Conservation (phyloP, 2,888 invertebrate genomes). For the Notocelia uddmanniana region DNA sequence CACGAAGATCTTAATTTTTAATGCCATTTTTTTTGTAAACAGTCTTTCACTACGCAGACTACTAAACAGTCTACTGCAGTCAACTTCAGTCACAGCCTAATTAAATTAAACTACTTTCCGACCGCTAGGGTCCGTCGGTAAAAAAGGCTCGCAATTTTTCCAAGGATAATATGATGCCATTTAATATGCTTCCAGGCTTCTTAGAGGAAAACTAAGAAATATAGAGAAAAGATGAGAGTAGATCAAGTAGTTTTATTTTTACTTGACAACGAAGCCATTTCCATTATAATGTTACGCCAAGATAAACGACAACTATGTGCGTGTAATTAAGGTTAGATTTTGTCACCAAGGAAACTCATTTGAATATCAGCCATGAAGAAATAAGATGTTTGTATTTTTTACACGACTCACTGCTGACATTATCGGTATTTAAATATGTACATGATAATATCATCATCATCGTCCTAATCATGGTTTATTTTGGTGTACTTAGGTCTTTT, state of each 20-base stretch:
- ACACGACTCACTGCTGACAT: too few relatives aligned
- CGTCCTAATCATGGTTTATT: too few relatives aligned
- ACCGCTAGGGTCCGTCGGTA: conserved; percentile 20
- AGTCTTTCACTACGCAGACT: not conserved
- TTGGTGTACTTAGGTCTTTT: too few relatives aligned
- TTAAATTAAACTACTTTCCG: conserved; percentile 25
- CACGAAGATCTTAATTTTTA: not conserved
- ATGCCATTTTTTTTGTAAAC: not conserved
- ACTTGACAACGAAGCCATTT: not conserved
- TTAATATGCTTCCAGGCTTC: conserved; percentile 18
- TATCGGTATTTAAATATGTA: too few relatives aligned
- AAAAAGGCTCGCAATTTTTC: conserved; percentile 44
- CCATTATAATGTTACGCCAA: not conserved
- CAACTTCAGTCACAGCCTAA: conserved; percentile 24
- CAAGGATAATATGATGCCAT: conserved; percentile 31
- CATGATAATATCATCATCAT: too few relatives aligned
- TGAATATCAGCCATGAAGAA: too few relatives aligned
- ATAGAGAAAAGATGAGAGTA: not conserved
- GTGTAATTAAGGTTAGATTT: too few relatives aligned
- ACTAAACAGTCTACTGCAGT: not conserved
- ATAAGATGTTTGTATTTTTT: too few relatives aligned
- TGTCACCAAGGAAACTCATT: too few relatives aligned
- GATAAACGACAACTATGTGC: not conserved
- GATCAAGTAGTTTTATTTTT: too few relatives aligned
- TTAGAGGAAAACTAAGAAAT: not conserved